Base-by-base conservation (phyloP, 2,113 vertebrate species). In the Pampusana beccarii region DNA sequence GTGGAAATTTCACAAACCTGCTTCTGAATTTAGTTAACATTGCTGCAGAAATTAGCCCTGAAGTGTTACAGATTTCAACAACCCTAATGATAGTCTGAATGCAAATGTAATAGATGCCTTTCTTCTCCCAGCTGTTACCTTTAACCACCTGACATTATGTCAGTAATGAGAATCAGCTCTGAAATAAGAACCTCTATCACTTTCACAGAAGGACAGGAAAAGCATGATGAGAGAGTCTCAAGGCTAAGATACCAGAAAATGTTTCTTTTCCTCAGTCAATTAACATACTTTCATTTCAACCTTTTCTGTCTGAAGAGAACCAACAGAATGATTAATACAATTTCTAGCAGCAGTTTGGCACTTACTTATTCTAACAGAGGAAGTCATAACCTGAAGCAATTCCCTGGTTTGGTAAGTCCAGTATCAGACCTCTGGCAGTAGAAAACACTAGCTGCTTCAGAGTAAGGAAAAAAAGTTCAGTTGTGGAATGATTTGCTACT, bases 91-190 rank as follows among this genome's bases (percentile, higher is more conserved):
- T 42, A 79, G 42, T 50, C 72, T 91, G 88, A 86, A 96, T 96
- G 81, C 80, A 95, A 95, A 97, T 91, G 67, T 71, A 95, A 89
- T 94, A 79, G 65, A 92, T 53, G 18, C 34, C 46, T 97, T 91
- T 86, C 64, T 92, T 95, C 79, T 86, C 36, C 66, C 89, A 92
- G 91, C 75, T 96, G 85, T 93, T 97, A 95, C 80, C 65, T 95
- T 90, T 94, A 95, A 75, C 56, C 62, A 93, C 84, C 88, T 97
- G 86, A 88, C 44, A 74, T 81, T 86, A 84, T 85, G n/a, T 72
- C 91, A 86, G 78, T 90, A 96, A 97, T 53, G 56, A 94, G 50
- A 96, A 92, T 82, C 69, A 90, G 58, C 80, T 62, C 64, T 87
- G 75, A 91, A 91, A 95, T 66, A 79, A 84, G 88, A 80, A 90